Base-by-base conservation (phyloP, 2,888 invertebrate species). In the Eumerus sabulonum region DNA sequence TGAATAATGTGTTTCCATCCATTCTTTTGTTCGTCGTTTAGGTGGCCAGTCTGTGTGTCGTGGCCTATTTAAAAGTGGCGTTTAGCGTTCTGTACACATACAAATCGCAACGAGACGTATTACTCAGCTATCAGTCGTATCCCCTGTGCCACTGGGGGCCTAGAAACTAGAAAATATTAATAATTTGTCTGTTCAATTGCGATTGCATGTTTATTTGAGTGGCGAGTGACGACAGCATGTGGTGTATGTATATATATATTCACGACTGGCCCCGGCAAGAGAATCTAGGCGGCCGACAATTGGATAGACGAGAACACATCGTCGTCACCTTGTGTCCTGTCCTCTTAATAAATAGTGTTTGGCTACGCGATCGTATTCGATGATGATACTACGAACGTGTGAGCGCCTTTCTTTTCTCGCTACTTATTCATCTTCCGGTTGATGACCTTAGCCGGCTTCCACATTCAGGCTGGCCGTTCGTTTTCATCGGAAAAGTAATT, bases 361-460 rank as follows among this genome's bases (percentile, higher is more conserved):
- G 27, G 3, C 27, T 27, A 27, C 3, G 40, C 40, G 40, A 40
- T n/a, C 11, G 9, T 0, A 16, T 16, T 16, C 16, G 27, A 27
- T 27, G 27, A 4, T 17, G 27, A 63, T 57, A n/a, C n/a, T n/a
- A n/a, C n/a, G 51, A 50, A 62, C 27, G 53, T 53, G 35, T n/a
- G n/a, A n/a, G 54, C 63, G 57, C 76, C 81, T 82, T 82, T 81
- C 82, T 82, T 82, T 82, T 72, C 66, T 62, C 60, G 54, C 70
- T 53, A 44, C 36, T 44, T 45, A 64, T 50, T 63, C 79, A 82
- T 86, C 84, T 86, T 86, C 84, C 86, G 86, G 86, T 86, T 86
- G 86, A 86, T 86, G 87, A 86, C 86, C 86, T 86, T 84, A 86
- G 85, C 86, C 85, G 87, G 85, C 85, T 72, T 83, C 68, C 74